Conservation (phyloP, 2,888 invertebrate genomes). For the Isotomurus palustris region DNA sequence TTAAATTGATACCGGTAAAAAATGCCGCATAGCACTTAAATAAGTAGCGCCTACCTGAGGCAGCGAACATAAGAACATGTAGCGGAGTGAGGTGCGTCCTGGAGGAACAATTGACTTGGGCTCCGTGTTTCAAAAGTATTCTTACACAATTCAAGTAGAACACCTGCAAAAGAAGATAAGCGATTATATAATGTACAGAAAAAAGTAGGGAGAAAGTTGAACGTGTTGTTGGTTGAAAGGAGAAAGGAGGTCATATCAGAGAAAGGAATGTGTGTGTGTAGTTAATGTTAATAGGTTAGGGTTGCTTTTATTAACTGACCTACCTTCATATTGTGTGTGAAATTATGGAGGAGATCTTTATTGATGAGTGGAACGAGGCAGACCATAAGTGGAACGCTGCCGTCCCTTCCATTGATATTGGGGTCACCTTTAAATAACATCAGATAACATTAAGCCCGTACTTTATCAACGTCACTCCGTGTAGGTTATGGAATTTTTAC, state of each 20-base stretch:
- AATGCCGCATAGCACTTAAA: too few relatives aligned
- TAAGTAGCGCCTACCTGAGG: constrained; percentile 50
- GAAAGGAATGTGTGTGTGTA: too few relatives aligned
- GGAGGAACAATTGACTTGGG: constrained; percentile 68
- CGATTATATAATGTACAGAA: too few relatives aligned
- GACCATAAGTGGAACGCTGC: constrained; percentile 69
- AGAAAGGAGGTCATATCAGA: too few relatives aligned
- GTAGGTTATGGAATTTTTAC: too few relatives aligned
- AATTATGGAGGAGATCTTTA: constrained; percentile 67
- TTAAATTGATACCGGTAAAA: constrained; percentile 4
- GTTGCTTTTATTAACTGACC: neutral
- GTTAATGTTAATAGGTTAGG: too few relatives aligned
- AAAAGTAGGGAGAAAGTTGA: too few relatives aligned
- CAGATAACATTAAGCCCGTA: too few relatives aligned
- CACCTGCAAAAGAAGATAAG: constrained; percentile 56
- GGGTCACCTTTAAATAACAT: constrained; percentile 14
- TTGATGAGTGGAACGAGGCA: constrained; percentile 69
- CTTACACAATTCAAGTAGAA: constrained; percentile 67
- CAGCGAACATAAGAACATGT: constrained; percentile 66
- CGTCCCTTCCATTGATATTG: constrained; percentile 58
- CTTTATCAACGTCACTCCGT: too few relatives aligned
- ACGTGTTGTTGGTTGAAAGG: too few relatives aligned
- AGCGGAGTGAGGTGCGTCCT: constrained; percentile 64
- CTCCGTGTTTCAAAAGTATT: constrained; percentile 64
- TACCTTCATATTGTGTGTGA: constrained; percentile 69